These are phyloP conservation scores for Strigops habroptila DNA, from an alignment of 2,113 vertebrate genomes.

Conservation along the genomic window DNA sequence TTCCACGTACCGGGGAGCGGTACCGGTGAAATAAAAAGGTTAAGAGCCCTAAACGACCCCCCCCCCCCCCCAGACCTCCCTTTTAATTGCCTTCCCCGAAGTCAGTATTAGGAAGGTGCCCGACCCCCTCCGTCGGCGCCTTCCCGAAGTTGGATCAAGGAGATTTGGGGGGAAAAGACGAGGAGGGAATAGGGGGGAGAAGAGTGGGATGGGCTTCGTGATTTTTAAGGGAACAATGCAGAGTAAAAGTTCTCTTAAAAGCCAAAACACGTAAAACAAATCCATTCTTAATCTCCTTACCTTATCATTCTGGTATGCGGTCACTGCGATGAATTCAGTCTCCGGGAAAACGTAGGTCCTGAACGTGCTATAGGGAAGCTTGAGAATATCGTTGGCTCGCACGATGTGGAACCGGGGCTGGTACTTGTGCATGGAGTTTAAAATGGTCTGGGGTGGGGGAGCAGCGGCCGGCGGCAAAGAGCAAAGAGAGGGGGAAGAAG, in stretches of 20 bases:
- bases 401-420: conserved; percentile 98
- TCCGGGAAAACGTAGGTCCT: conserved; percentile 97
- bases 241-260: conserved; percentile 40
- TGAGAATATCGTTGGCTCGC: conserved; percentile 95
- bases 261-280: conserved; percentile 59
- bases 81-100: background rate
- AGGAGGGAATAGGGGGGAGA: background rate
- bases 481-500: background rate
- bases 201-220: background rate
- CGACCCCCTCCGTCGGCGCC: background rate
- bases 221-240: conserved; percentile 32
- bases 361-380: conserved; percentile 97
- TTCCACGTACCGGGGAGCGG: background rate
- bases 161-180: background rate
- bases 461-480: background rate
- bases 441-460: conserved; percentile 82
- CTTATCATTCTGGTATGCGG: conserved; percentile 99
- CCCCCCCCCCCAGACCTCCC: no score
- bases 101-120: background rate
- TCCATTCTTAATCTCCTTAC: conserved; percentile 74
- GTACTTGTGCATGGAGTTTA: conserved; percentile 99
- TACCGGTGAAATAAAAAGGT: background rate
- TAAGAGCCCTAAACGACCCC: background rate
- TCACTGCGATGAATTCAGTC: conserved; percentile 98
- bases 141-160: background rate